These are phyloP conservation scores for Daktulosphaira vitifoliae DNA, from an alignment of 1,140 invertebrate species.

Conservation along the genomic window DNA sequence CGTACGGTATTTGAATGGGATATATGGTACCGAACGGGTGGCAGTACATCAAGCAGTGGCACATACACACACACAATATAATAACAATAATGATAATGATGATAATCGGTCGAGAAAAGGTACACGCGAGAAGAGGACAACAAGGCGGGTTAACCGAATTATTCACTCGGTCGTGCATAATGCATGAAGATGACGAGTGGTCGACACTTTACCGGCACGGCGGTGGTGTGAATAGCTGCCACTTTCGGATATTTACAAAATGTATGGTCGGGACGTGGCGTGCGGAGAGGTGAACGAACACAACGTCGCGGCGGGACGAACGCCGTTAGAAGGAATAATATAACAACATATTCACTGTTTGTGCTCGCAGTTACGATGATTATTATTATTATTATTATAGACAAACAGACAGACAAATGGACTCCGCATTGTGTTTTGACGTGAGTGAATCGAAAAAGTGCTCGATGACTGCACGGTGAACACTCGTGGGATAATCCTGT, in stretches of 20 bases:
- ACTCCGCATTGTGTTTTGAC: slow-evolving; percentile 28
- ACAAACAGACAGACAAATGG: slow-evolving; percentile 22
- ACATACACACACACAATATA: background rate
- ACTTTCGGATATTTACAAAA: slow-evolving; percentile 9
- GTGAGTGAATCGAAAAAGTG: slow-evolving; percentile 17
- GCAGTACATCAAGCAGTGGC: too few species aligned
- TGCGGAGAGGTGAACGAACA: background rate
- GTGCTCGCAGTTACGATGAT: background rate
- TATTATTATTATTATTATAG: slow-evolving; percentile 24
- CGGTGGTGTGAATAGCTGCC: slow-evolving; percentile 21
- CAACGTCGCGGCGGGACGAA: background rate
- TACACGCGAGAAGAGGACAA: too few species aligned
- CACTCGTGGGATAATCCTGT: slow-evolving; percentile 23
- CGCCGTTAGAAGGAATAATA: too few species aligned
- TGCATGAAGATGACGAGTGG: slow-evolving; percentile 14
- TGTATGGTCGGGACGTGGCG: background rate
- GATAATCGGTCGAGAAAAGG: too few species aligned
- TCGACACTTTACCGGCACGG: slow-evolving; percentile 6
- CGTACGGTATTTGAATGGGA: too few species aligned
- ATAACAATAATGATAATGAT: too few species aligned
- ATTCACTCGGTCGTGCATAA: background rate
- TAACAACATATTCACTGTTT: too few species aligned
- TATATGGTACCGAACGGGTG: too few species aligned
- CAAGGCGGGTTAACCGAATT: slow-evolving; percentile 12
- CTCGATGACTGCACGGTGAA: background rate